Evolutionary conservation across 2,797 vertebrate genomes (phyloP), one percentile per base, ranked within the genome.

Genomic region (Australoheros facetus): DNA sequence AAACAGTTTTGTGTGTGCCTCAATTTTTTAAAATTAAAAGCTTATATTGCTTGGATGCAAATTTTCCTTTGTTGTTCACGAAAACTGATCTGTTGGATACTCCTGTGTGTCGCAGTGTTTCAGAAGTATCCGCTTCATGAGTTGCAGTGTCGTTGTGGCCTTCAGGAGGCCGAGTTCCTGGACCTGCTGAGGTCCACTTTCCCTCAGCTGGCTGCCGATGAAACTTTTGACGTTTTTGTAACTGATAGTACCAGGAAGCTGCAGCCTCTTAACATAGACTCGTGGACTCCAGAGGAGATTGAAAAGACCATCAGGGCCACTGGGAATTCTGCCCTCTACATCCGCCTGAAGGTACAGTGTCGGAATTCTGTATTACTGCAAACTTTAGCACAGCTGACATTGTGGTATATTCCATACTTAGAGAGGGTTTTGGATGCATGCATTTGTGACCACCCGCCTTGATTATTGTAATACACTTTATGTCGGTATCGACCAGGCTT

Each of bases 141-240:
- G 55, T 56, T 87, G 37, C 13, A 16, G 39, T 86, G 78, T 71
- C 66, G 28, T 9, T 26, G n/a, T 1, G 75, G 66, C 7, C 81
- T 81, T 4, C 66, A n/a, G 72, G 78, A 84, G 42, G 21, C 12
- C 0, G 78, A 81, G 23, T 81, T 86, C 72, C 17, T 86, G 56
- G 11, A 57, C 5, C 71, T 79, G 58, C 75, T 86, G 17, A 57
- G 72, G 51, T 73, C 75, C 73, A 54, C n/a, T 12, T 83, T 86
- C 51, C 85, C 85, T 28, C 55, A 60, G 59, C 78, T 86, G 78
- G 69, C 48, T 7, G n/a, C 8, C 0, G 5, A 39, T 13, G 17
- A 26, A 6, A 13, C 66, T 0, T 87, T 84, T 34, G 85, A 84
- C 0, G 1, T 57, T 34, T 73, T 84, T 7, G 64, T 51, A 1